Base-by-base conservation (phyloP, 2,888 invertebrate species). In the Trachelus iudaicus region DNA sequence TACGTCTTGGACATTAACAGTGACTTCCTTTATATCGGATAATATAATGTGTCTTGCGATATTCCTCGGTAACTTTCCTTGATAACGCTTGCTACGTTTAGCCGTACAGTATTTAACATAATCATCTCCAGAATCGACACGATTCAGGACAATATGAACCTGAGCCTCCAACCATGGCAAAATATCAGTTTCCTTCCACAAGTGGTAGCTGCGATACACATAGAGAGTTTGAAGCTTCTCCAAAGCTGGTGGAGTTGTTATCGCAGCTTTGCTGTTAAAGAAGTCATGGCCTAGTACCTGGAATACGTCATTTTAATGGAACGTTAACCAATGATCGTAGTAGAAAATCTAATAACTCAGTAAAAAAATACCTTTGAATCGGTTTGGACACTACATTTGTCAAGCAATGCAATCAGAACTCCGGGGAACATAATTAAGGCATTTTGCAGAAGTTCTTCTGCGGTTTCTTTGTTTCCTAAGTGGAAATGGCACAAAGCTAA, bases 381-480 rank as follows among this genome's bases (percentile, higher is more conserved):
- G 13, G 95, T 94, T 87, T 95, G 94, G 40, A 97, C 94, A 33
- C 94, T 94, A 89, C 97, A 95, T 90, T 96, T 96, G 77, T 97
- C 96, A 79, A 97, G 89, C 73, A 98, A 92, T 0, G 95, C 94
- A 73, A 94, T 92, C 71, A 98, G 91, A 33, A 96, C 93, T 11
- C 95, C 95, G 3, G 98, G 97, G 90, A 97, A 98, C 95, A 96
- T 96, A 11, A 96, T 92, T 35, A 98, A 91, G 9, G 97, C 96
- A 83, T 95, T 94, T 90, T 96, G 96, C n/a, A 97, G 91, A 83
- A 94, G 91, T 81, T 92, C 92, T 87, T 96, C 94, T n/a, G 95
- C 94, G 31, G 79, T 80, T 34, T 87, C 88, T 81, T 92, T 93
- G 75, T 93, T 92, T 69, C 92, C 92, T 35, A 94, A 86, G 85